A percentile compares a stretch with the other conserved stretches of the same genome.
Evolutionary conservation across 1,140 invertebrate species (phyloP).

Genomic region (Manduca sexta): DNA sequence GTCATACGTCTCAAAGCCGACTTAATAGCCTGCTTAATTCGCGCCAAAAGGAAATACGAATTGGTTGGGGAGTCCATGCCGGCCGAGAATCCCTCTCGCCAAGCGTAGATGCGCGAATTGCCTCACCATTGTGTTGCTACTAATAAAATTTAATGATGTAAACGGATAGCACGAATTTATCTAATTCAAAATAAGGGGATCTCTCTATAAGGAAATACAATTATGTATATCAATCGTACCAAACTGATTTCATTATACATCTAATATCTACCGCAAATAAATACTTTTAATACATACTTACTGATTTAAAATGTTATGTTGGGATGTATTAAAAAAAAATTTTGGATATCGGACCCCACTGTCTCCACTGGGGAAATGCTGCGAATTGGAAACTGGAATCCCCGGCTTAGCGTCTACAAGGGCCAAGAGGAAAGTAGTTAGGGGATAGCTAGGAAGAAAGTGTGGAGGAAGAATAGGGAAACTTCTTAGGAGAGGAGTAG

Average conservation of each 20-base stretch:
- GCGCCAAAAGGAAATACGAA: constrained; percentile 66
- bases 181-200: constrained; percentile 44
- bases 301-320: too few relatives aligned
- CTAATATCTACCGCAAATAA: background rate
- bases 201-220: constrained; percentile 56
- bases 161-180: constrained; percentile 70
- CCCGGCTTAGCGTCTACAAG: too few relatives aligned
- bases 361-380: too few relatives aligned
- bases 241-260: background rate
- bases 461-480: too few relatives aligned
- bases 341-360: too few relatives aligned
- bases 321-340: too few relatives aligned
- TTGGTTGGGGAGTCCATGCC: constrained; percentile 50
- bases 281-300: too few relatives aligned
- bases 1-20: constrained; percentile 63
- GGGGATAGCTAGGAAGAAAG: too few relatives aligned
- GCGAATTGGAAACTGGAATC: too few relatives aligned
- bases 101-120: constrained; percentile 33
- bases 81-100: constrained; percentile 49
- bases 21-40: constrained; percentile 71
- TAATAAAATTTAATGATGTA: constrained; percentile 74
- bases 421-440: too few relatives aligned
- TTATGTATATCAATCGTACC: constrained; percentile 23
- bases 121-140: constrained; percentile 54
- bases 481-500: too few relatives aligned